Evolutionary conservation across 2,113 vertebrate genomes (phyloP).

Genomic region (Columbina picui): DNA sequence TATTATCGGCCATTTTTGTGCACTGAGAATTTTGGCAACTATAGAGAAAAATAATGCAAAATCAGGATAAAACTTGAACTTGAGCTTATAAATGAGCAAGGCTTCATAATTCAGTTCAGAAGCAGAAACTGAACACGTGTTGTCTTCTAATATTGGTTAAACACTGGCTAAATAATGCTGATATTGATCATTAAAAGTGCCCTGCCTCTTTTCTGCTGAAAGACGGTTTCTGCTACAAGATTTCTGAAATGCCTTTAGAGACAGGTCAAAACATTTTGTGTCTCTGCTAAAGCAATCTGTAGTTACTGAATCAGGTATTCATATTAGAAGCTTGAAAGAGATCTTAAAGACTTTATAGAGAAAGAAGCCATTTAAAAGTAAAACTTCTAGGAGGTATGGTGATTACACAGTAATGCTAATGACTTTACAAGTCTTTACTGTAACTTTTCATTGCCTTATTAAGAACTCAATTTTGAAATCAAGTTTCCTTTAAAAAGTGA

Average conservation of each 20-base stretch:
- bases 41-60: background rate
- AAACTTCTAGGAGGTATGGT: background rate
- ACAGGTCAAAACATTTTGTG: background rate
- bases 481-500: background rate
- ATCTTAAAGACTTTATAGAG: background rate
- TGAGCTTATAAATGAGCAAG: background rate
- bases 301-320: background rate
- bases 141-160: background rate
- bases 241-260: background rate
- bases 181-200: background rate
- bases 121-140: fast-evolving
- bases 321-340: background rate
- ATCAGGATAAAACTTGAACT: background rate
- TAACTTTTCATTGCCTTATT: background rate
- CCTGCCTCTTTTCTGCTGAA: background rate
- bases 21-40: background rate
- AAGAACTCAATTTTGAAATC: background rate
- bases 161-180: background rate
- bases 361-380: background rate
- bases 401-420: background rate
- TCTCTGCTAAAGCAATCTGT: background rate
- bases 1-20: background rate
- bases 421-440: background rate
- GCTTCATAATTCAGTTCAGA: background rate
- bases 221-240: background rate